phyloP scores from a whole-genome alignment of 2,888 invertebrate genomes.

The Parnassius orleans region DNA sequence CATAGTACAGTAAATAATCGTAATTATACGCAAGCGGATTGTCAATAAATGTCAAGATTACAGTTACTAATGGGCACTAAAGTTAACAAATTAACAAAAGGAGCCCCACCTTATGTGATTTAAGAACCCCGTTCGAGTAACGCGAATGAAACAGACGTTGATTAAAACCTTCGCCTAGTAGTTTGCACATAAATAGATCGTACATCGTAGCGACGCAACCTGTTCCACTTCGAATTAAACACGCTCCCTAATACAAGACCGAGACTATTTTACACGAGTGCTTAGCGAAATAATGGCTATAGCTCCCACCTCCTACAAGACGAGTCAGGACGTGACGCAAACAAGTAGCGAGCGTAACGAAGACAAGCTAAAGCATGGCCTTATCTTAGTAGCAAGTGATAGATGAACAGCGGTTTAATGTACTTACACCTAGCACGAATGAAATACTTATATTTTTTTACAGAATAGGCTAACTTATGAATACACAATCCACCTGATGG shows the following conservation, averaged over 20 bases:
- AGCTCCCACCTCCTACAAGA: conserved; percentile 31
- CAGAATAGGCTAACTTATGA: too few species aligned
- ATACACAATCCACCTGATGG: too few species aligned
- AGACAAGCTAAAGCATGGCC: conserved; percentile 36
- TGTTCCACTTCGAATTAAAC: conserved; percentile 35
- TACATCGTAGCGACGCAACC: conserved; percentile 29
- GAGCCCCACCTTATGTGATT: conserved; percentile 8
- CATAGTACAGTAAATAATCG: too few species aligned
- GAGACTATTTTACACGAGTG: conserved; percentile 40
- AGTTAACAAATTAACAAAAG: too few species aligned
- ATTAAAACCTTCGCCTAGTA: conserved; percentile 15
- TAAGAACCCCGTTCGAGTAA: conserved; percentile 11
- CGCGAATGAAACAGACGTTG: conserved; percentile 21
- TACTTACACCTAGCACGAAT: not conserved
- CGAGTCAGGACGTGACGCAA: conserved; percentile 50
- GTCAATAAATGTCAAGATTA: too few species aligned
- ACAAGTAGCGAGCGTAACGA: conserved; percentile 52
- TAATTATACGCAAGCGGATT: too few species aligned
- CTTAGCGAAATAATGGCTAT: conserved; percentile 49
- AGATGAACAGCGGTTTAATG: conserved; percentile 22
- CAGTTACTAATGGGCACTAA: too few species aligned
- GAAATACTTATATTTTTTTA: too few species aligned
- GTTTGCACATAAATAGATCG: conserved; percentile 27
- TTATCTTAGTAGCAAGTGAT: conserved; percentile 20
- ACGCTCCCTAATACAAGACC: conserved; percentile 32